A percentile compares a stretch with the other conserved stretches of the same genome.
phyloP scores from a whole-genome alignment of 2,797 vertebrate genomes.

The Rhadinocentrus ornatus region DNA sequence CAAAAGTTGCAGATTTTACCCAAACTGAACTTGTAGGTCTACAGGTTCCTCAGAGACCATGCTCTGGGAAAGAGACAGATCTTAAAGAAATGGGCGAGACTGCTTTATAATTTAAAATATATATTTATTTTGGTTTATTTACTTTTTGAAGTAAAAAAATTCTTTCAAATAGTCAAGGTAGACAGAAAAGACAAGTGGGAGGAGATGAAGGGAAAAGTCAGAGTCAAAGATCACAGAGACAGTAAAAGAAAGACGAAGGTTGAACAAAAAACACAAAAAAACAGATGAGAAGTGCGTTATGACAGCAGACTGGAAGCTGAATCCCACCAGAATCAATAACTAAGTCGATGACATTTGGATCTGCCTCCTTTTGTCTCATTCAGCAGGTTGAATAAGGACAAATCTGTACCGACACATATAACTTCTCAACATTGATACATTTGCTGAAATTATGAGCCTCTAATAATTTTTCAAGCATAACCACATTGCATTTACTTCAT shows the following conservation, averaged over 20 bases:
- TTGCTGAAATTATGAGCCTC: background rate
- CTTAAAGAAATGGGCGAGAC: background rate
- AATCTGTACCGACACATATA: background rate
- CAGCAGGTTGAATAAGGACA: constrained; percentile 22
- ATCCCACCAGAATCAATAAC: constrained; percentile 14
- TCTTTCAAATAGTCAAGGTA: background rate
- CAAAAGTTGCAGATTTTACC: background rate
- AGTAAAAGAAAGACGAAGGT: background rate
- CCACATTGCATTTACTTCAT: background rate
- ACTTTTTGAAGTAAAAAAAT: background rate
- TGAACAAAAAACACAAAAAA: background rate
- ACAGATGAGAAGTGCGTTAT: background rate
- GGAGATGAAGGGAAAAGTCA: background rate
- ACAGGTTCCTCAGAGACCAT: background rate
- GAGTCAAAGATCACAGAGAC: background rate
- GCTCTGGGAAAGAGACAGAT: background rate
- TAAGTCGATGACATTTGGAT: constrained; percentile 21
- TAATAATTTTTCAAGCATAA: background rate
- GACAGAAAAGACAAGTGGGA: background rate
- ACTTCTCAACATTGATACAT: background rate
- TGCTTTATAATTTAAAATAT: accelerated
- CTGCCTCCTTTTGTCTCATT: constrained; percentile 12
- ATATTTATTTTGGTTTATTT: background rate
- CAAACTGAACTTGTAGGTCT: background rate
- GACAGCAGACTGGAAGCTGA: background rate